Percentiles rank a stretch among this genome's conserved stretches.
Conservation (phyloP, 1,140 invertebrate genomes). For the Meloidogyne hapla region DNA sequence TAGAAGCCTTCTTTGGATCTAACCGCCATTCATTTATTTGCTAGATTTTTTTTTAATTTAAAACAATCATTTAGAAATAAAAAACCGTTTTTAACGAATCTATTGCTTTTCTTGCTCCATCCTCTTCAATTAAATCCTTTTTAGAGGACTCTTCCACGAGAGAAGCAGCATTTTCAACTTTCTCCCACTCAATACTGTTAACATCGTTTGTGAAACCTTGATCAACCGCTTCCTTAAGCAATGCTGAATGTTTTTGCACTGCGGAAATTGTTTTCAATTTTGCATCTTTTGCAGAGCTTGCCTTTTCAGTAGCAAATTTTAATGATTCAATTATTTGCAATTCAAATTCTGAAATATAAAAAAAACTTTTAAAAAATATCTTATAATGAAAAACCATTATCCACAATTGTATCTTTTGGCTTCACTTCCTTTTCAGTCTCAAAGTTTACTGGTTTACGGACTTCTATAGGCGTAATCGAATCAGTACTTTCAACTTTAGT, state of each 20-base stretch:
- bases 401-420: neutral
- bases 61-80: neutral
- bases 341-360: slow-evolving; percentile 35
- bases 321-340: slow-evolving; percentile 35
- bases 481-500: neutral
- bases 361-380: too few relatives aligned
- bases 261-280: slow-evolving; percentile 54
- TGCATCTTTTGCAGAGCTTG: slow-evolving; percentile 48
- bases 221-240: slow-evolving; percentile 55
- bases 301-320: slow-evolving; percentile 41
- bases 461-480: slow-evolving; percentile 16
- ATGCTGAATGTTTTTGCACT: slow-evolving; percentile 48
- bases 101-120: slow-evolving; percentile 47
- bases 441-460: neutral
- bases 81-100: slow-evolving; percentile 47
- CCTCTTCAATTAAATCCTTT: slow-evolving; percentile 40
- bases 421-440: neutral
- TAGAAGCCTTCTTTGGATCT: slow-evolving; percentile 39
- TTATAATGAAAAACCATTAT: neutral
- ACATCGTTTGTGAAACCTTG: slow-evolving; percentile 17
- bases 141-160: slow-evolving; percentile 42
- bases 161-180: slow-evolving; percentile 44
- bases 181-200: slow-evolving; percentile 46
- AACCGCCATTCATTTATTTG: neutral
- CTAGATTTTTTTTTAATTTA: too few relatives aligned